These are phyloP conservation scores for Trachemys scripta DNA, from an alignment of 2,113 vertebrate genomes.

Conservation along the genomic window DNA sequence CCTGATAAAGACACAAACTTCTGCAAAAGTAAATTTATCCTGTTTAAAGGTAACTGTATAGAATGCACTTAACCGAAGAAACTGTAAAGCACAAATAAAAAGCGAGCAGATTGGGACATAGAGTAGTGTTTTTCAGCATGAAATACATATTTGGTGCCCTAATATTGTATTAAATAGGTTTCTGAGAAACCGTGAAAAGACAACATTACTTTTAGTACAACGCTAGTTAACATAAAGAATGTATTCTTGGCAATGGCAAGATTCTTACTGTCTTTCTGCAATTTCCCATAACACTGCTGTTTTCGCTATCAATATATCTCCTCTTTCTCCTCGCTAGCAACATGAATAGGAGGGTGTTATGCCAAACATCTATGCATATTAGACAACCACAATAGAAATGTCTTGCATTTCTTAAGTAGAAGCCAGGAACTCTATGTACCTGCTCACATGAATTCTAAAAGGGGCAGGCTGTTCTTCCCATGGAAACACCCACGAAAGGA, in stretches of 20 bases:
- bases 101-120: background rate
- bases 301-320: slow-evolving; percentile 36
- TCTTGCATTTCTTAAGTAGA: slow-evolving; percentile 32
- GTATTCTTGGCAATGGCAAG: background rate
- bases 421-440: slow-evolving; percentile 9
- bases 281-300: slow-evolving; percentile 24
- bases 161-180: background rate
- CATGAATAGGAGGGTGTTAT: slow-evolving; percentile 39
- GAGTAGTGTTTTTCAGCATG: slow-evolving; percentile 6
- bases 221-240: background rate
- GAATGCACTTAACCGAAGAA: background rate
- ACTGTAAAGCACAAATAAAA: background rate
- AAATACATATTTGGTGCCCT: background rate
- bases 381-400: slow-evolving; percentile 44
- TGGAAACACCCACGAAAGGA: background rate
- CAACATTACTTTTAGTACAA: slow-evolving; percentile 4
- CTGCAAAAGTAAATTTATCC: background rate
- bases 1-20: background rate
- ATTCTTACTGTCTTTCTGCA: background rate
- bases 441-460: slow-evolving; percentile 22
- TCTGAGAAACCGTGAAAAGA: slow-evolving; percentile 11
- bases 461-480: background rate
- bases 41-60: background rate
- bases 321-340: background rate
- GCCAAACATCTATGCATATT: slow-evolving; percentile 43